These are phyloP conservation scores for Chironomus riparius DNA, from an alignment of 2,888 invertebrate species.

Conservation along the genomic window DNA sequence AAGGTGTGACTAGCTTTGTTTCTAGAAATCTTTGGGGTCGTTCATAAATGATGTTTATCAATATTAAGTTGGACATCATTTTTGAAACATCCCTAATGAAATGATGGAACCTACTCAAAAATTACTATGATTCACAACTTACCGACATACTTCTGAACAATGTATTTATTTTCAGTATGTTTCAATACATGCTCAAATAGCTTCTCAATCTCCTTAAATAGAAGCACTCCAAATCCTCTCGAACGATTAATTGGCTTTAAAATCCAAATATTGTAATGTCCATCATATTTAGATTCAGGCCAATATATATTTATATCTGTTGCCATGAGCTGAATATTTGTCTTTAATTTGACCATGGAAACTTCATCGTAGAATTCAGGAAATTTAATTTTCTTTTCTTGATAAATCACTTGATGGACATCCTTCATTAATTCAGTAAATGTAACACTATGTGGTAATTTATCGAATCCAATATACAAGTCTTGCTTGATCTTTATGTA, in stretches of 20 bases:
- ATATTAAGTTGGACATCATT: too few relatives aligned
- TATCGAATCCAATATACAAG: slow-evolving; percentile 58
- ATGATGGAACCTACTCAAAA: too few relatives aligned
- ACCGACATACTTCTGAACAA: slow-evolving; percentile 89
- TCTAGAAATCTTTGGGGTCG: too few relatives aligned
- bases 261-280: slow-evolving; percentile 79
- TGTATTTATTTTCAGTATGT: slow-evolving; percentile 54
- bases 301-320: slow-evolving; percentile 38
- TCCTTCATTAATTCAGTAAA: slow-evolving; percentile 42
- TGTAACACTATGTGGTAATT: slow-evolving; percentile 44
- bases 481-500: slow-evolving; percentile 51
- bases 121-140: slow-evolving; percentile 41
- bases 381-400: slow-evolving; percentile 25
- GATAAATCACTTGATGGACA: slow-evolving; percentile 33
- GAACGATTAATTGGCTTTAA: slow-evolving; percentile 77
- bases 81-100: too few relatives aligned
- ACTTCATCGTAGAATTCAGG: background rate
- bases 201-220: slow-evolving; percentile 64
- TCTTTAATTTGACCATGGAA: background rate
- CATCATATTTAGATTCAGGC: slow-evolving; percentile 62
- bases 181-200: slow-evolving; percentile 55
- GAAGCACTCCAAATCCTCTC: slow-evolving; percentile 72
- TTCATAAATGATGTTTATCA: too few relatives aligned
- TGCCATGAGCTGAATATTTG: background rate
- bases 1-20: too few relatives aligned